These are phyloP conservation scores for Drosophila affinis DNA, from an alignment of 2,888 invertebrate species.

Conservation along the genomic window DNA sequence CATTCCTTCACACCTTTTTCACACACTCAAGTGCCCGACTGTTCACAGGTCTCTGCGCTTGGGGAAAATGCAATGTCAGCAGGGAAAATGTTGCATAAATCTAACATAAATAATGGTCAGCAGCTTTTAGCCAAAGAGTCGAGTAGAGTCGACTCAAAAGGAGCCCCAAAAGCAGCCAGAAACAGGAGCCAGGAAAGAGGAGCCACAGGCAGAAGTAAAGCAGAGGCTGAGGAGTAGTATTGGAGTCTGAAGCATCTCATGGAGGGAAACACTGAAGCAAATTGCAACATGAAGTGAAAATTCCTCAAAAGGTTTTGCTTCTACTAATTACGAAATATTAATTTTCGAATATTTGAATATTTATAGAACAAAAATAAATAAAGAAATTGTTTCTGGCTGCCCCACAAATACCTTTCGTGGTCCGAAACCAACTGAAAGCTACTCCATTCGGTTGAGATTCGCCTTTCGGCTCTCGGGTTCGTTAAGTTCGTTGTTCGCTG, in stretches of 20 bases:
- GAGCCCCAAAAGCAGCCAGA: background rate
- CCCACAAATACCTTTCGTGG: constrained; percentile 7
- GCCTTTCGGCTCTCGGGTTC: constrained; percentile 15
- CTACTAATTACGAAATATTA: background rate
- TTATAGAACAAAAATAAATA: too few relatives aligned
- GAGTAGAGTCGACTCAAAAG: background rate
- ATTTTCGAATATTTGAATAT: background rate
- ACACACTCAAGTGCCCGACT: background rate
- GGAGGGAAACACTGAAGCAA: background rate
- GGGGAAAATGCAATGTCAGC: constrained; percentile 32
- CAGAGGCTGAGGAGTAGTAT: background rate
- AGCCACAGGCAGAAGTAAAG: background rate
- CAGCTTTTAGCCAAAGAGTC: constrained; percentile 59
- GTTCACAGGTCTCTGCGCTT: background rate
- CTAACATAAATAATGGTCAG: constrained; percentile 71
- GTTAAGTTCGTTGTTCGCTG: constrained; percentile 40
- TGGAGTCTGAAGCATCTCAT: background rate
- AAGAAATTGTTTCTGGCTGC: too few relatives aligned
- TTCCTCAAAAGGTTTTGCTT: background rate
- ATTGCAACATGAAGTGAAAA: background rate
- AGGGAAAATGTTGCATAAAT: constrained; percentile 50
- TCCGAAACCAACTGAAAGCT: constrained; percentile 47
- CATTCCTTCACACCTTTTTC: background rate
- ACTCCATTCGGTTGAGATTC: constrained; percentile 5
- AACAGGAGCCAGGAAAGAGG: background rate